Evolutionary conservation across 2,797 vertebrate species (phyloP).

Genomic region (Pseudochaenichthys georgianus): DNA sequence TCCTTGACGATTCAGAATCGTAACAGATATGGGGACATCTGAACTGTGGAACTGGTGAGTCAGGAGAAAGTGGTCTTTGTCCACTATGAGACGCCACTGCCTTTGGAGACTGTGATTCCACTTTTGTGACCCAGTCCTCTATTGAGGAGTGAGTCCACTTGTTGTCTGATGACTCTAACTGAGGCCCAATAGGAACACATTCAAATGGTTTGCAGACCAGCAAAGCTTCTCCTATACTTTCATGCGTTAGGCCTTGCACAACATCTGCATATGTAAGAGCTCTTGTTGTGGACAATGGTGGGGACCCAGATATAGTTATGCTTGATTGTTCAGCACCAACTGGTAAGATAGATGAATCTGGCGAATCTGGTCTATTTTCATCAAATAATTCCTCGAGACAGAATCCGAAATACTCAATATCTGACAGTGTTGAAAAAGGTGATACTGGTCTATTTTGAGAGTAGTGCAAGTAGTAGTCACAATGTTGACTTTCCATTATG

Average conservation of each 20-base stretch:
- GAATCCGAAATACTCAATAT: neutral
- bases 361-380: slow-evolving; percentile 19
- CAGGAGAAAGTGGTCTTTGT: no score
- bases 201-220: neutral
- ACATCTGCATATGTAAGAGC: slow-evolving; percentile 12
- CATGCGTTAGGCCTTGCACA: neutral
- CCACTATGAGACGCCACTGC: no score
- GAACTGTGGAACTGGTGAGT: no score
- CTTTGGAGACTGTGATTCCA: neutral
- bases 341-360: neutral
- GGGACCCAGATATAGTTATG: neutral
- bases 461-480: slow-evolving; percentile 12
- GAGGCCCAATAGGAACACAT: neutral
- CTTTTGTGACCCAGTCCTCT: neutral
- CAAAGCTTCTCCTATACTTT: neutral
- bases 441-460: slow-evolving; percentile 13
- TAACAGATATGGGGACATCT: no score
- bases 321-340: neutral
- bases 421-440: slow-evolving; percentile 14
- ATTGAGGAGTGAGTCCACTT: neutral
- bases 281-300: neutral
- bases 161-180: neutral
- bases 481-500: neutral
- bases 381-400: slow-evolving; percentile 14
- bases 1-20: no score